phyloP scores from a whole-genome alignment of 2,113 vertebrate genomes.

The Protobothrops mucrosquamatus region DNA sequence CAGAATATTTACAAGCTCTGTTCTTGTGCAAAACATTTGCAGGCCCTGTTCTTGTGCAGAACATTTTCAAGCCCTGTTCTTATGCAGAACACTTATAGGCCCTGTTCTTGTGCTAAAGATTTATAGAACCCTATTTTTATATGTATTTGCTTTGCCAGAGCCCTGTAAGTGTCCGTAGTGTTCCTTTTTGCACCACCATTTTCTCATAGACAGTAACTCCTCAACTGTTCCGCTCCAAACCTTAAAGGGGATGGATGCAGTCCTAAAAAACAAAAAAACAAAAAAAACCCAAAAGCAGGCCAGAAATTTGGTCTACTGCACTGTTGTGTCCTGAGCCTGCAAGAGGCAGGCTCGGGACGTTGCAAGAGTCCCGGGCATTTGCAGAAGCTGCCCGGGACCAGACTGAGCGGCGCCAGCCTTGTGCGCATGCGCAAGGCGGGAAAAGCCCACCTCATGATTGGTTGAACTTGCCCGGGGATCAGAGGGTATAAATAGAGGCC shows the following conservation, averaged over 20 bases:
- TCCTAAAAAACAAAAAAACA: background rate
- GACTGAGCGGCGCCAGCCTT: too few relatives aligned
- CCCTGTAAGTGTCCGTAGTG: background rate
- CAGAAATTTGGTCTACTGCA: background rate
- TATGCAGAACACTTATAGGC: background rate
- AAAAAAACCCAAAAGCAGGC: background rate
- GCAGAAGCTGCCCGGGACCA: too few relatives aligned
- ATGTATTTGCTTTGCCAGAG: background rate
- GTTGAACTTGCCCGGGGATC: too few relatives aligned
- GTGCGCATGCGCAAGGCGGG: too few relatives aligned
- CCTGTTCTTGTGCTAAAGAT: too few relatives aligned
- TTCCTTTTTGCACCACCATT: background rate
- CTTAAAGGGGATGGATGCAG: background rate
- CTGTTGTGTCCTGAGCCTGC: too few relatives aligned
- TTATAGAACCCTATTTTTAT: background rate
- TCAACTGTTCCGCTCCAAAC: background rate
- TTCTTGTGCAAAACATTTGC: too few relatives aligned
- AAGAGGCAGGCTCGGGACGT: too few relatives aligned
- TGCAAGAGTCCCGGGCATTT: too few relatives aligned
- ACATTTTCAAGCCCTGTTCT: background rate
- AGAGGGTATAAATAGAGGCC: too few relatives aligned
- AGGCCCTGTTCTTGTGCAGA: background rate
- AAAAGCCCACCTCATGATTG: too few relatives aligned
- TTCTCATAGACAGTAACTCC: background rate
- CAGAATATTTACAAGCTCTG: background rate